Percentiles rank a stretch among this genome's conserved stretches.
Conservation (phyloP, 2,888 invertebrate genomes). For the Agrotis ipsilon region DNA sequence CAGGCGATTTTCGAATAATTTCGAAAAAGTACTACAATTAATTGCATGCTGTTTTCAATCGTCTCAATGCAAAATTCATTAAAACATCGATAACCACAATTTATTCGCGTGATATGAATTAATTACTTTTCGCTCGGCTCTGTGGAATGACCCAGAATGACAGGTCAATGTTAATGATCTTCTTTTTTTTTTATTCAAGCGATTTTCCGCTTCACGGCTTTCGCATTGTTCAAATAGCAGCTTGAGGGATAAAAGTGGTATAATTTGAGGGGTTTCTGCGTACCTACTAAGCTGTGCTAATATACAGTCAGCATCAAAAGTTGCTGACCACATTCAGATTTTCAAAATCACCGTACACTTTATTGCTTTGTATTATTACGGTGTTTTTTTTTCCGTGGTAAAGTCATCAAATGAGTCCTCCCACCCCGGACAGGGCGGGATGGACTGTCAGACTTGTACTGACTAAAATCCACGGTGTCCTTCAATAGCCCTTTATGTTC, state of each 20-base stretch:
- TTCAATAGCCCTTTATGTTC: too few relatives aligned
- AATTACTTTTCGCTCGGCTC: conserved; percentile 11
- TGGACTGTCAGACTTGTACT: too few relatives aligned
- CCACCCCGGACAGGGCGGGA: too few relatives aligned
- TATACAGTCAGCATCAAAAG: too few relatives aligned
- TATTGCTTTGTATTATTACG: too few relatives aligned
- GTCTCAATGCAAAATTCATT: background rate
- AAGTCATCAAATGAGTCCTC: too few relatives aligned
- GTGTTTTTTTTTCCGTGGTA: too few relatives aligned
- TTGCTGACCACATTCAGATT: too few relatives aligned
- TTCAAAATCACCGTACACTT: too few relatives aligned
- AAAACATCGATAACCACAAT: conserved; percentile 15
- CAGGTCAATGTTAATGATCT: background rate
- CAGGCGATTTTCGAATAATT: too few relatives aligned
- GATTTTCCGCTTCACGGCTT: background rate
- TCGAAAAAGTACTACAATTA: background rate
- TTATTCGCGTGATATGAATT: conserved; percentile 34
- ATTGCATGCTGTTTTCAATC: background rate
- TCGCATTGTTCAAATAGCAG: conserved; percentile 25
- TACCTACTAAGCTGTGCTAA: background rate
- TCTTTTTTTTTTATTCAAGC: conserved; percentile 7
- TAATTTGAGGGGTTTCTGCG: conserved; percentile 5
- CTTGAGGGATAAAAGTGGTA: background rate
- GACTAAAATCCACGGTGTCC: too few relatives aligned
- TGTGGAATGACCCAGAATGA: conserved; percentile 13